phyloP scores from a whole-genome alignment of 2,888 invertebrate species.

The Yponomeuta malinellus region DNA sequence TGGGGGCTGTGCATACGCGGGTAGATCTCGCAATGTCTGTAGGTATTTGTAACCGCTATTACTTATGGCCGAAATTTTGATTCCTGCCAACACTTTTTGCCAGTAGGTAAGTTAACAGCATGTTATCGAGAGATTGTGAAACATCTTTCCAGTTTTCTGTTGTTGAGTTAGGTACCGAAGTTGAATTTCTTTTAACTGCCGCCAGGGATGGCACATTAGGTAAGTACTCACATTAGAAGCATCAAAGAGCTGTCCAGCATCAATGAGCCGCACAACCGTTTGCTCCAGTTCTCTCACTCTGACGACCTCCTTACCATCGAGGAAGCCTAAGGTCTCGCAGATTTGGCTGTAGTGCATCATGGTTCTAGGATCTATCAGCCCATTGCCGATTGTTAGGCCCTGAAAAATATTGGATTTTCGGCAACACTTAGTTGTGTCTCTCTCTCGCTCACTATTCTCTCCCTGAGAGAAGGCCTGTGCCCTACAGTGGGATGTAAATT shows the following conservation, averaged over 20 bases:
- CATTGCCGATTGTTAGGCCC: slow-evolving; percentile 67
- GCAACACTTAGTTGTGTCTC: background rate
- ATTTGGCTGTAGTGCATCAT: slow-evolving; percentile 63
- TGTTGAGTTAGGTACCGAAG: too few species aligned
- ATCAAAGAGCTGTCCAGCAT: slow-evolving; percentile 53
- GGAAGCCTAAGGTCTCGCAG: slow-evolving; percentile 52
- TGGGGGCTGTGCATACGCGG: too few species aligned
- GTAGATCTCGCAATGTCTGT: too few species aligned
- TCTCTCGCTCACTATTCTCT: too few species aligned
- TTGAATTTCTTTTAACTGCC: background rate
- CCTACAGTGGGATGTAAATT: too few species aligned
- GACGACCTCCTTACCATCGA: slow-evolving; percentile 43
- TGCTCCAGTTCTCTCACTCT: slow-evolving; percentile 32
- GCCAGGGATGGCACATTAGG: background rate
- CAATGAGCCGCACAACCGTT: slow-evolving; percentile 51
- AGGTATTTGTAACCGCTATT: too few species aligned
- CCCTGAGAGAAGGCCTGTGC: too few species aligned
- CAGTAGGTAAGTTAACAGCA: too few species aligned
- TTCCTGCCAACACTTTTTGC: too few species aligned
- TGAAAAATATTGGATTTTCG: slow-evolving; percentile 23
- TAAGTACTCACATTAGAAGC: slow-evolving; percentile 40
- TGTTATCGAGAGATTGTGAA: too few species aligned
- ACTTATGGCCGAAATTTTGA: too few species aligned
- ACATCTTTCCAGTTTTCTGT: too few species aligned
- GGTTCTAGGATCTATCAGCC: slow-evolving; percentile 59